These are phyloP conservation scores for Prunella strophiata DNA, from an alignment of 2,797 vertebrate genomes.

Conservation along the genomic window DNA sequence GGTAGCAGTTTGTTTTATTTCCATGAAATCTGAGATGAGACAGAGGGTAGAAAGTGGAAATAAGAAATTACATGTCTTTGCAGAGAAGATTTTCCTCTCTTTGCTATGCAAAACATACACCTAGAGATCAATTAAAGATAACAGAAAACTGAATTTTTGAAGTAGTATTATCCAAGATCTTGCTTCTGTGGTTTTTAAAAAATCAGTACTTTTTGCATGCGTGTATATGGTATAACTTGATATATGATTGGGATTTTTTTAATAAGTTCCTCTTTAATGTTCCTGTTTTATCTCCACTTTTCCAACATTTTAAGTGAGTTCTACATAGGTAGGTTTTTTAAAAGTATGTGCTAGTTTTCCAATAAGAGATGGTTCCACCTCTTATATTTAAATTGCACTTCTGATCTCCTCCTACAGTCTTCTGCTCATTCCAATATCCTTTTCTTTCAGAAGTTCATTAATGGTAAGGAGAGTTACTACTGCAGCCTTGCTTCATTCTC, in stretches of 20 bases:
- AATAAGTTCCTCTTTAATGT: background rate
- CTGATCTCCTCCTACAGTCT: background rate
- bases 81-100: background rate
- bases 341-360: background rate
- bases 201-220: background rate
- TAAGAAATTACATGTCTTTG: background rate
- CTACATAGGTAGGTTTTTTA: background rate
- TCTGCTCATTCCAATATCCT: background rate
- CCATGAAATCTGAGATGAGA: background rate
- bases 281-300: background rate
- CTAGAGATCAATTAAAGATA: background rate
- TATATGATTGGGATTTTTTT: background rate
- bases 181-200: background rate
- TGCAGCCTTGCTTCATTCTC: background rate
- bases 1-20: background rate
- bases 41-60: background rate
- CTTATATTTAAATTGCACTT: background rate
- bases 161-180: background rate
- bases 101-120: background rate
- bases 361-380: background rate
- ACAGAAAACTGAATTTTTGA: background rate
- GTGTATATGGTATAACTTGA: background rate
- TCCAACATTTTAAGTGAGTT: background rate
- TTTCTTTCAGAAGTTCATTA: background rate
- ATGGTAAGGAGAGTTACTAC: background rate